Conservation (phyloP, 2,888 invertebrate species). For the Limenitis arthemis region DNA sequence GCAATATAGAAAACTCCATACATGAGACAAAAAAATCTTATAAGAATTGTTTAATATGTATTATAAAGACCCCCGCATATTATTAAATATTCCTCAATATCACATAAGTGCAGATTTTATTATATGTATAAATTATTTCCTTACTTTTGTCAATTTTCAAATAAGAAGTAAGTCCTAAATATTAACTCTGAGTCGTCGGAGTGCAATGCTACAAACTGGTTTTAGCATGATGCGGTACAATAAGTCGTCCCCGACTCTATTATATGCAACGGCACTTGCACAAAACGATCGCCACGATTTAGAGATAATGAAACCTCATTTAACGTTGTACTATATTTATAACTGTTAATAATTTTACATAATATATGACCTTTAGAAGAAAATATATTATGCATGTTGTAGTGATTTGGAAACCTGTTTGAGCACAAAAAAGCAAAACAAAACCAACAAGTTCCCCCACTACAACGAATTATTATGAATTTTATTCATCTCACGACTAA, state of each 20-base stretch:
- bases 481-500: no score
- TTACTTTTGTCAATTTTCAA: not conserved
- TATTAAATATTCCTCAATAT: no score
- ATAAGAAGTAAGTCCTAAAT: not conserved
- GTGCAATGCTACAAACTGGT: constrained; percentile 59
- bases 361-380: constrained; percentile 12
- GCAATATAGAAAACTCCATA: no score
- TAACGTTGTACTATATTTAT: not conserved
- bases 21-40: no score
- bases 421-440: constrained; percentile 33
- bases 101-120: no score
- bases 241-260: constrained; percentile 28
- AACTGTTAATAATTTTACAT: constrained; percentile 27
- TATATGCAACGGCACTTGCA: constrained; percentile 24
- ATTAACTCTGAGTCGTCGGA: constrained; percentile 7
- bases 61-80: no score
- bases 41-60: no score
- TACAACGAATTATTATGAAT: constrained; percentile 27
- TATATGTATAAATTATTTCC: not conserved
- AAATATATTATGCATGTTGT: constrained; percentile 31
- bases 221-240: constrained; percentile 44
- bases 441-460: constrained; percentile 34
- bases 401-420: constrained; percentile 48
- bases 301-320: not conserved
- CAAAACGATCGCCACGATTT: constrained; percentile 6